Conservation (phyloP, 2,888 invertebrate genomes). For the Hydriomena furcata region DNA sequence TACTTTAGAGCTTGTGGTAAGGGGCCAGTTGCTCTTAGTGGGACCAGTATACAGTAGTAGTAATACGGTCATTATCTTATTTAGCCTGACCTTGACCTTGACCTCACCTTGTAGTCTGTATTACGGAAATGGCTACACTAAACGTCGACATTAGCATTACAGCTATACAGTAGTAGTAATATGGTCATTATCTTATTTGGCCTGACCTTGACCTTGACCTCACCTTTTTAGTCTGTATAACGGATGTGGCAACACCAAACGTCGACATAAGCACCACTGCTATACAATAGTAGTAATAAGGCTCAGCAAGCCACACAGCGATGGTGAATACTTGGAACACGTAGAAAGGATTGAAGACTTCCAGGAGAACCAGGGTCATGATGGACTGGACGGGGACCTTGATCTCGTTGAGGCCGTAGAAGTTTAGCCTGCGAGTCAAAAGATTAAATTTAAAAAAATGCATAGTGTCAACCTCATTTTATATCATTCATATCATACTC, state of each 20-base stretch:
- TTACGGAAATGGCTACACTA: slow-evolving; percentile 92
- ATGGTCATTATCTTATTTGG: slow-evolving; percentile 84
- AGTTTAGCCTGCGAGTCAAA: slow-evolving; percentile 84
- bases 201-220: neutral
- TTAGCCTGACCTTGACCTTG: neutral
- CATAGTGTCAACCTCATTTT: no score
- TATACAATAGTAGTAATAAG: slow-evolving; percentile 94
- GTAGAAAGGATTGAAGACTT: slow-evolving; percentile 97
- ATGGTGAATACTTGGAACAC: slow-evolving; percentile 97
- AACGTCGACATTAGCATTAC: slow-evolving; percentile 93
- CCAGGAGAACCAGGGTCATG: slow-evolving; percentile 88
- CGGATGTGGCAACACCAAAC: slow-evolving; percentile 92
- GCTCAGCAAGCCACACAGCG: slow-evolving; percentile 93
- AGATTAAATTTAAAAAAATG: no score
- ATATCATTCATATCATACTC: no score
- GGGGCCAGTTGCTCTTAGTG: no score
- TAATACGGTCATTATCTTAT: no score
- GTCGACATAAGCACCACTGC: slow-evolving; percentile 93
- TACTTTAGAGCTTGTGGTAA: no score
- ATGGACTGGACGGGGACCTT: slow-evolving; percentile 90
- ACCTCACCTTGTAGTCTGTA: slow-evolving; percentile 87
- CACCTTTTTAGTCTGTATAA: slow-evolving; percentile 93
- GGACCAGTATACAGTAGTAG: no score
- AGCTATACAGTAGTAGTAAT: slow-evolving; percentile 94
- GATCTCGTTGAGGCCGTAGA: slow-evolving; percentile 94